phyloP scores from a whole-genome alignment of 2,797 vertebrate species.

The Notolepis coatsorum region DNA sequence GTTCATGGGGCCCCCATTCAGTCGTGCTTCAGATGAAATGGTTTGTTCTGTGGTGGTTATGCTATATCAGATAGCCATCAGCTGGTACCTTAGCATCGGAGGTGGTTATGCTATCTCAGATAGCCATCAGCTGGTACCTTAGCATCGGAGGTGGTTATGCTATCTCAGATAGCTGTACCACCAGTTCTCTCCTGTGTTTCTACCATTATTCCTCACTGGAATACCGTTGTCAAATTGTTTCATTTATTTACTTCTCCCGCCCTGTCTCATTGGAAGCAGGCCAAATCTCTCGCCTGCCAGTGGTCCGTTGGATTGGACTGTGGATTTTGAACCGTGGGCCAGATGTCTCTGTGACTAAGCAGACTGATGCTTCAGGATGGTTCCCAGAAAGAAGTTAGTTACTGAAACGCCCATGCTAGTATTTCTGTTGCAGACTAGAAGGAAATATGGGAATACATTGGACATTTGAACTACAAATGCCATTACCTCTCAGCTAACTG shows the following conservation, averaged over 20 bases:
- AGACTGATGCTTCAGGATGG: background rate
- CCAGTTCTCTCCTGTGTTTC: background rate
- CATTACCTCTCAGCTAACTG: too few species aligned
- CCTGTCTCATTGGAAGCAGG: slow-evolving; percentile 4
- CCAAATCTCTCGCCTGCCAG: background rate
- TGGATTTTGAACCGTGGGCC: slow-evolving; percentile 2
- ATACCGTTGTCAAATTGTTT: background rate
- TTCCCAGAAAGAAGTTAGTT: slow-evolving; percentile 6
- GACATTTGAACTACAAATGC: too few species aligned
- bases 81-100: background rate
- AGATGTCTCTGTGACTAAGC: slow-evolving; percentile 8
- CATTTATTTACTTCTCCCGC: background rate
- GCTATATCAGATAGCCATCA: background rate
- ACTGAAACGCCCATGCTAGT: slow-evolving; percentile 12
- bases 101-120: too few species aligned
- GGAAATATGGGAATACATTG: background rate
- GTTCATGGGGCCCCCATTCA: too few species aligned
- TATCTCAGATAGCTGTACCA: background rate
- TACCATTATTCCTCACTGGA: background rate
- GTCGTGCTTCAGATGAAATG: background rate
- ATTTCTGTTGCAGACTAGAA: slow-evolving; percentile 21
- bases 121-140: background rate
- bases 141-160: background rate
- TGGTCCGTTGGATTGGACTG: background rate
- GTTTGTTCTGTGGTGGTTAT: too few species aligned